Conservation (phyloP, 1,140 invertebrate species). For the Cylas formicarius region DNA sequence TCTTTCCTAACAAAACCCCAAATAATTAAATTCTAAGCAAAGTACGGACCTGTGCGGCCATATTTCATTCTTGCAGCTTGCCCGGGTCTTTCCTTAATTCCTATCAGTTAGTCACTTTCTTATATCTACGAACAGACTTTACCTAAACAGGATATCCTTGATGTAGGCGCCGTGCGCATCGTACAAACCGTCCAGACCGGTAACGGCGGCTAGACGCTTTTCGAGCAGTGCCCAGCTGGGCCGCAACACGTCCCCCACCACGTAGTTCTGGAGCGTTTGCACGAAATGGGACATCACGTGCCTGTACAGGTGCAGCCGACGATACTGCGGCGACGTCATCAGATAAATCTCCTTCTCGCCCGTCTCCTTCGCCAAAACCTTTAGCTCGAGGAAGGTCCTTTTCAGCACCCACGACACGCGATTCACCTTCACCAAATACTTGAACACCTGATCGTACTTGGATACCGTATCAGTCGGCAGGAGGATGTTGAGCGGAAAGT, state of each 20-base stretch:
- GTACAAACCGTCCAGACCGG: slow-evolving; percentile 61
- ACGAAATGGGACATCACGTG: slow-evolving; percentile 68
- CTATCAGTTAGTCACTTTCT: too few species aligned
- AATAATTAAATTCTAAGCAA: too few species aligned
- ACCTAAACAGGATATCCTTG: slow-evolving; percentile 59
- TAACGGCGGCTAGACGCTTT: slow-evolving; percentile 52
- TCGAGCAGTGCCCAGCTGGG: slow-evolving; percentile 64
- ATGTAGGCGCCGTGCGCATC: slow-evolving; percentile 60
- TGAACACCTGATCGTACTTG: slow-evolving; percentile 65
- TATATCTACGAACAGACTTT: too few species aligned
- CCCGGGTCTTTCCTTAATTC: too few species aligned
- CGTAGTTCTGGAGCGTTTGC: slow-evolving; percentile 62
- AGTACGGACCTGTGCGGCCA: too few species aligned
- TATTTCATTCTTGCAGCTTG: too few species aligned
- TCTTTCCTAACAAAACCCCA: too few species aligned
- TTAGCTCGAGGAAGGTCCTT: slow-evolving; percentile 55
- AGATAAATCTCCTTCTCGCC: slow-evolving; percentile 42
- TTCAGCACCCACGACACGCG: slow-evolving; percentile 65
- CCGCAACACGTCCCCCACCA: slow-evolving; percentile 61
- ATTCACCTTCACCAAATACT: slow-evolving; percentile 65
- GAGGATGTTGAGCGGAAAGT: slow-evolving; percentile 72
- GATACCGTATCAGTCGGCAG: slow-evolving; percentile 58
- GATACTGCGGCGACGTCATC: slow-evolving; percentile 51
- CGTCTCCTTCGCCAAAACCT: slow-evolving; percentile 45
- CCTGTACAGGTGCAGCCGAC: slow-evolving; percentile 56